phyloP scores from a whole-genome alignment of 2,113 vertebrate genomes.

The Ctenodactylus gundi region DNA sequence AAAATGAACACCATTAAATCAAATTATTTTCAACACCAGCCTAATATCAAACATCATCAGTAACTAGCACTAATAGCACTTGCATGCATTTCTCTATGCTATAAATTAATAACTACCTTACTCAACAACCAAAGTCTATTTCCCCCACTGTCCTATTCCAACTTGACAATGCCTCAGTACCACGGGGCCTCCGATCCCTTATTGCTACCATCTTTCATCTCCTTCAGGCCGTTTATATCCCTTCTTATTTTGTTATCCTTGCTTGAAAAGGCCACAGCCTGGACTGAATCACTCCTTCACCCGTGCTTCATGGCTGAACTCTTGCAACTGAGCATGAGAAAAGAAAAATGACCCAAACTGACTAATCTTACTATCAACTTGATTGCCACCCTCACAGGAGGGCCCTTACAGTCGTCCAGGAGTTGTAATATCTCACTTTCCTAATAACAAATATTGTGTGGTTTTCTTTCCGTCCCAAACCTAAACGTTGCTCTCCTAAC shows the following conservation, averaged over 20 bases:
- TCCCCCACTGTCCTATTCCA: not conserved
- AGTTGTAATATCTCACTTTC: not conserved
- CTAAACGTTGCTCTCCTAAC: not conserved
- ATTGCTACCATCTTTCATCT: not conserved
- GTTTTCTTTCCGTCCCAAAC: not conserved
- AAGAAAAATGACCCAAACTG: not conserved
- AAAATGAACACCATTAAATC: not conserved
- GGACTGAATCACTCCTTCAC: not conserved
- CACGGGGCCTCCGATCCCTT: not conserved
- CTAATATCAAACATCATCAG: not conserved
- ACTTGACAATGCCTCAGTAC: not conserved
- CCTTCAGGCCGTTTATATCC: not conserved
- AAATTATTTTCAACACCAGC: not conserved
- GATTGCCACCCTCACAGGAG: not conserved
- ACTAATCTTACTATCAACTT: not conserved
- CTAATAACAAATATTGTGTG: not conserved
- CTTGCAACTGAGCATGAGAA: not conserved
- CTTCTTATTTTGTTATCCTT: not conserved
- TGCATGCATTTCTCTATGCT: not conserved
- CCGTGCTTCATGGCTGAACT: too few species aligned
- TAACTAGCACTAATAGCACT: not conserved
- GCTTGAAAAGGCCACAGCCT: not conserved
- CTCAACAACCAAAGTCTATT: not conserved
- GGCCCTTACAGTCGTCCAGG: not conserved
- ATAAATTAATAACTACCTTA: too few species aligned